A percentile compares a stretch with the other conserved stretches of the same genome.
Conservation (phyloP, 2,797 vertebrate species). For the Falco biarmicus region DNA sequence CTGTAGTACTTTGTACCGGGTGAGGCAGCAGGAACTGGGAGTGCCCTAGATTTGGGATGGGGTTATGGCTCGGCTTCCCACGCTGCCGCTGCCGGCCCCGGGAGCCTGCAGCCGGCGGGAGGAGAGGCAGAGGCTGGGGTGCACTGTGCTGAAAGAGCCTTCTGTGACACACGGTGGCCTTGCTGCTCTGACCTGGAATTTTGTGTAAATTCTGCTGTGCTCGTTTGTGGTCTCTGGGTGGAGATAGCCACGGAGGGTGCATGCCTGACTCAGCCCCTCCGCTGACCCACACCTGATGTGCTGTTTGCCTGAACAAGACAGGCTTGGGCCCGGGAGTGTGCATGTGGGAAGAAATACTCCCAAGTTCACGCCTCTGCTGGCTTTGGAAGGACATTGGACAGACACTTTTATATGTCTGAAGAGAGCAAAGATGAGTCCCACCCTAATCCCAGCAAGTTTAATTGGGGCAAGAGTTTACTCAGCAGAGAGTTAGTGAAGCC, state of each 20-base stretch:
- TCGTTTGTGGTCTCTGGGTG: not conserved
- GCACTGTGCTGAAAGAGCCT: not conserved
- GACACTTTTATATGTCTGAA: not conserved
- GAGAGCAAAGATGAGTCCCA: fast-evolving
- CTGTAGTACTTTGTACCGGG: too few relatives aligned
- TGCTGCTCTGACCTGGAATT: not conserved
- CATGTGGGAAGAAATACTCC: fast-evolving
- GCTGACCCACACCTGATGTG: not conserved
- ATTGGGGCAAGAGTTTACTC: not conserved
- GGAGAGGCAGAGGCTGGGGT: not conserved
- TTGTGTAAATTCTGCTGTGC: not conserved
- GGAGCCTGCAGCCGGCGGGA: not conserved
- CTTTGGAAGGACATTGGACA: not conserved
- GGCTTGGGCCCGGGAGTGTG: fast-evolving
- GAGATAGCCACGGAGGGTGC: not conserved
- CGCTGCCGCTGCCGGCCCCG: too few relatives aligned
- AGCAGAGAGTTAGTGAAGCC: not conserved
- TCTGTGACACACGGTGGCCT: not conserved
- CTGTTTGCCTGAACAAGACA: not conserved
- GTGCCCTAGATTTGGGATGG: not conserved
- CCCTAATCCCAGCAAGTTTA: not conserved
- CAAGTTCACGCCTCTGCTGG: fast-evolving
- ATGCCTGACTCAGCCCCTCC: not conserved
- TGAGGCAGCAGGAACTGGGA: not conserved
- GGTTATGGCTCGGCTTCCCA: not conserved